Conservation (phyloP, 2,113 vertebrate genomes). For the Ovibos moschatus region DNA sequence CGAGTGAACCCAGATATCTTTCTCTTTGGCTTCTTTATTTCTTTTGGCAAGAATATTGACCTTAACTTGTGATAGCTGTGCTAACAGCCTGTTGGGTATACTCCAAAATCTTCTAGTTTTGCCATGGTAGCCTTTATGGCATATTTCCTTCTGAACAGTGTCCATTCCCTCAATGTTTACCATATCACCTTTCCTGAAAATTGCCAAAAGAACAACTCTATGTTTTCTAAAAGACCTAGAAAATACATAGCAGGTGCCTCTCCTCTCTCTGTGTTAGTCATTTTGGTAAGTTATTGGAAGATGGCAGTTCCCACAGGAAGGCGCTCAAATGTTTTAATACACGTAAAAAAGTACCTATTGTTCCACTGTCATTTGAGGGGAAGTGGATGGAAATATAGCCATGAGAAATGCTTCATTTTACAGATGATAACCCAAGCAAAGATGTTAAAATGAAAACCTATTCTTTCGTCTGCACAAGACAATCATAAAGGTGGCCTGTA, state of each 20-base stretch:
- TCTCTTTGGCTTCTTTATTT: slow-evolving; percentile 88
- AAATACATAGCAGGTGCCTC: slow-evolving; percentile 89
- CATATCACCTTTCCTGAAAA: slow-evolving; percentile 92
- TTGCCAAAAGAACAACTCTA: slow-evolving; percentile 88
- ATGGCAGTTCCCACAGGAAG: background rate
- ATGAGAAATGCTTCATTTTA: background rate
- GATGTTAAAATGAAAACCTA: background rate
- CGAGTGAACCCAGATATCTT: slow-evolving; percentile 86
- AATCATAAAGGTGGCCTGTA: background rate
- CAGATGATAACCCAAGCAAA: background rate
- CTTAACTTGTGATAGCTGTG: slow-evolving; percentile 89
- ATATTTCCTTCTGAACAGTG: slow-evolving; percentile 89
- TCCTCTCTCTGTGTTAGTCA: slow-evolving; percentile 93
- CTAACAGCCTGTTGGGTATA: slow-evolving; percentile 88
- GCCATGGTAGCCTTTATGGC: slow-evolving; percentile 90
- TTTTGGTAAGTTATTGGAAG: slow-evolving; percentile 84
- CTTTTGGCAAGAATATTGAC: slow-evolving; percentile 90
- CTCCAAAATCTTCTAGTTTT: slow-evolving; percentile 90
- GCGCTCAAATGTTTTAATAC: background rate
- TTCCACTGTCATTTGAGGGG: background rate
- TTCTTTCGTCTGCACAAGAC: background rate
- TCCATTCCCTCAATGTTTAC: slow-evolving; percentile 92
- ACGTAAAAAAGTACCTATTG: background rate
- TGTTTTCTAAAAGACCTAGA: slow-evolving; percentile 89
- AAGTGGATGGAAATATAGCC: background rate